phyloP scores from a whole-genome alignment of 2,888 invertebrate genomes.

The Lumbricus terrestris region DNA sequence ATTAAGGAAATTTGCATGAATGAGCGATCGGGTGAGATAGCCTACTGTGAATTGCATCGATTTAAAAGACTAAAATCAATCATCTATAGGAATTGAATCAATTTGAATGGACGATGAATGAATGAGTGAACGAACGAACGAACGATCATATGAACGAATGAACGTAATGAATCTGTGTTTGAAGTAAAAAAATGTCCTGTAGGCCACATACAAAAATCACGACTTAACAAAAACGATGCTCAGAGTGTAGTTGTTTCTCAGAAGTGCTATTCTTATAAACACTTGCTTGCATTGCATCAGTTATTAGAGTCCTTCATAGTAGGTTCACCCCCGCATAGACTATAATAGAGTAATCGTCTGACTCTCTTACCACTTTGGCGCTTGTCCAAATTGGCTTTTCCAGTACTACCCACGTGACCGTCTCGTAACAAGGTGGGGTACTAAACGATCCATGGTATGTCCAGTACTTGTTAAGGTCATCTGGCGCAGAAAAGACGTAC shows the following conservation, averaged over 20 bases:
- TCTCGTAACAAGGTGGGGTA: conserved; percentile 33
- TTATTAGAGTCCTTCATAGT: background rate
- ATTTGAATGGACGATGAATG: too few species aligned
- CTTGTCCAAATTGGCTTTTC: conserved; percentile 26
- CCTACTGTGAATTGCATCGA: too few species aligned
- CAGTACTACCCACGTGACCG: conserved; percentile 32
- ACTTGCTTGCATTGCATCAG: background rate
- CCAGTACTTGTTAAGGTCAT: conserved; percentile 30
- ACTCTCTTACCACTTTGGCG: conserved; percentile 29
- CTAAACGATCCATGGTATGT: conserved; percentile 31
- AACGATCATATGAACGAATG: background rate
- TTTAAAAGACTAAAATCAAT: background rate
- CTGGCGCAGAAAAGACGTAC: background rate
- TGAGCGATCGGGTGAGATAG: background rate
- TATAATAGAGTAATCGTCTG: too few species aligned
- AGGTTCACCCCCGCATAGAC: too few species aligned
- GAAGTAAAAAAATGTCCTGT: background rate
- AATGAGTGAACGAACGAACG: background rate
- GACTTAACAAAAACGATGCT: background rate
- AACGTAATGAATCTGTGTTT: background rate
- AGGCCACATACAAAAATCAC: too few species aligned
- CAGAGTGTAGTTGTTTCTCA: background rate
- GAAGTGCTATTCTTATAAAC: background rate
- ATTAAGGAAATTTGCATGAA: too few species aligned
- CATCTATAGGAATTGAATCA: background rate